Conservation (phyloP, 2,797 vertebrate genomes). For the Diglossa cyanea region DNA sequence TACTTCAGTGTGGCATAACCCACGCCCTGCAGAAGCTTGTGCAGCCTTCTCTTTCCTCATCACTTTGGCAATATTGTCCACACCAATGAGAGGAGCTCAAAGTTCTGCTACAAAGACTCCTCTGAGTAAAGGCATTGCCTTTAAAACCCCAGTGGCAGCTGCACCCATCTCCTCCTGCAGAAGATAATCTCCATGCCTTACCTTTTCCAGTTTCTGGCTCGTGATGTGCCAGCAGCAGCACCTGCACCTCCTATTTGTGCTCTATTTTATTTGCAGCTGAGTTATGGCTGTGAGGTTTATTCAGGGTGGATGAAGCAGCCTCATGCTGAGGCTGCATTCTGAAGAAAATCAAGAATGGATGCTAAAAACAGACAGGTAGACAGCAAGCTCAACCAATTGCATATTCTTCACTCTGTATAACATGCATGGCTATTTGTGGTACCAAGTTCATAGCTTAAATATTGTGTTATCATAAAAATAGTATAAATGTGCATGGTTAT, state of each 20-base stretch:
- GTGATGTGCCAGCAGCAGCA: background rate
- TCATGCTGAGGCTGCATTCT: background rate
- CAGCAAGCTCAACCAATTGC: background rate
- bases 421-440: background rate
- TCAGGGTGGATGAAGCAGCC: background rate
- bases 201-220: background rate
- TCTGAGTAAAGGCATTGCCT: background rate
- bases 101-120: background rate
- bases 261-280: background rate
- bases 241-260: background rate
- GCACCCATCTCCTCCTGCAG: background rate
- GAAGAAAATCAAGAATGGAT: background rate
- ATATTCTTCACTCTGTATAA: background rate
- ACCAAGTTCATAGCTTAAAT: slow-evolving; percentile 16
- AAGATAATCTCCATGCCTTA: background rate
- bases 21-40: background rate
- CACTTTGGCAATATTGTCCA: background rate
- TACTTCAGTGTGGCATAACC: background rate
- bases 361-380: background rate
- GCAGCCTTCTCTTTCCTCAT: background rate
- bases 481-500: background rate
- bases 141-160: background rate
- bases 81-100: background rate
- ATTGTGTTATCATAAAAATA: slow-evolving; percentile 17
- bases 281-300: background rate